These are phyloP conservation scores for Limnephilus marmoratus DNA, from an alignment of 2,888 invertebrate genomes.

Conservation along the genomic window DNA sequence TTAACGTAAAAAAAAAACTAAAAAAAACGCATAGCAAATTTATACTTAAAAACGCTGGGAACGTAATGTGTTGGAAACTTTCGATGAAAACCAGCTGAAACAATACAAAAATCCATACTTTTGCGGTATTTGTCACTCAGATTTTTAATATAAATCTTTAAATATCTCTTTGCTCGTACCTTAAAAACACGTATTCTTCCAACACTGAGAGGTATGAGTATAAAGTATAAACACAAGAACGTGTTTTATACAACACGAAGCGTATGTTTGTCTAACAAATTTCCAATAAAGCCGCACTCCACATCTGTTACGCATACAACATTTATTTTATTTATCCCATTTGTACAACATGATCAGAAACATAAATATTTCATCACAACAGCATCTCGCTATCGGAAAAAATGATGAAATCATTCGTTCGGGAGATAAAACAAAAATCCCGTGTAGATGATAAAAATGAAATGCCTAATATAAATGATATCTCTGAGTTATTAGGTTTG, in stretches of 20 bases:
- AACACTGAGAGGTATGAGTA: background rate
- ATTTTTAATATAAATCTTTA: background rate
- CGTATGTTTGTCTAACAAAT: background rate
- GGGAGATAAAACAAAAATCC: slow-evolving; percentile 37
- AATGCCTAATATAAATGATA: slow-evolving; percentile 37
- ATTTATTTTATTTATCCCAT: slow-evolving; percentile 34
- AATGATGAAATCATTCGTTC: slow-evolving; percentile 41
- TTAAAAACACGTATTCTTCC: background rate
- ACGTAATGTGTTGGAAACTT: background rate
- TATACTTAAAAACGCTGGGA: too few species aligned
- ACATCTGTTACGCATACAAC: slow-evolving; percentile 2
- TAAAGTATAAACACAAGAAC: background rate
- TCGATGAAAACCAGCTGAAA: background rate
- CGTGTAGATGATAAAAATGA: slow-evolving; percentile 42
- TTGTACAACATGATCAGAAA: slow-evolving; percentile 19
- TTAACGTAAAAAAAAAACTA: too few species aligned
- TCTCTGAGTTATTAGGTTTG: slow-evolving; percentile 25
- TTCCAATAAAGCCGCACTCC: background rate
- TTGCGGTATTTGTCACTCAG: background rate
- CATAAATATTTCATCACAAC: slow-evolving; percentile 38
- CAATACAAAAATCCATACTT: background rate
- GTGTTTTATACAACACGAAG: background rate
- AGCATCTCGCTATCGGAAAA: slow-evolving; percentile 1
- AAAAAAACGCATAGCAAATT: too few species aligned
- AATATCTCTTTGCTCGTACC: background rate